Evolutionary conservation across 2,113 vertebrate genomes (phyloP), one percentile per base, ranked within the genome.

Genomic region (Dromaius novaehollandiae): DNA sequence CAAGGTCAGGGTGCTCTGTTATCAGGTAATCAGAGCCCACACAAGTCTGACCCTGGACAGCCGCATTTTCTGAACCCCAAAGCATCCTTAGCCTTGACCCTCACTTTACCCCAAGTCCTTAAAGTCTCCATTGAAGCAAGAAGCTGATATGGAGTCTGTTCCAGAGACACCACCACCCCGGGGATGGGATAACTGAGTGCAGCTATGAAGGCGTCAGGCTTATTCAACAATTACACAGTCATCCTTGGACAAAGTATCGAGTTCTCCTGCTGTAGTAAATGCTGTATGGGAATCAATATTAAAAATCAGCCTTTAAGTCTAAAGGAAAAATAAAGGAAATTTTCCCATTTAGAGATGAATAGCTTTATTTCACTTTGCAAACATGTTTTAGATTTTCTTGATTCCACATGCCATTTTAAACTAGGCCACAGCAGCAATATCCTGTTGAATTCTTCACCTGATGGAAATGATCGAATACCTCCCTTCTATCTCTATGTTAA

Each of bases 21-120:
- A 48, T 61, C 68, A 44, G 25, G 8, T 13, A 26, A 3, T 36
- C 12, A 38, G 46, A 81, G 5, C 24, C 32, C 22, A 17, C 53
- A 69, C 11, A 4, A 82, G 8, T 18, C 46, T 55, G 61, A 11
- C 0, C 0, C 64, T 3, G 2, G 19, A 65, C 5, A 4, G 5
- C 61, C 55, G 64, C 50, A 28, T 28, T 82, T 58, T 65, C 64
- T 64, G 70, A n/a, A 84, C 17, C 16, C n/a, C 1, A 1, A 55
- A 85, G 30, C 22, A 58, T 44, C 36, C 48, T 8, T 18, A 44
- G 21, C 21, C 10, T 75, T 86, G 32, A 81, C 25, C 18, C 26
- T 76, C 10, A 7, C 55, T 58, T 44, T 32, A 34, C 30, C 56
- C 56, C 30, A 32, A 34, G 56, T 32, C 17, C 56, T 34, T 58